Conservation (phyloP, 2,797 vertebrate species). For the Falco novaeseelandiae region DNA sequence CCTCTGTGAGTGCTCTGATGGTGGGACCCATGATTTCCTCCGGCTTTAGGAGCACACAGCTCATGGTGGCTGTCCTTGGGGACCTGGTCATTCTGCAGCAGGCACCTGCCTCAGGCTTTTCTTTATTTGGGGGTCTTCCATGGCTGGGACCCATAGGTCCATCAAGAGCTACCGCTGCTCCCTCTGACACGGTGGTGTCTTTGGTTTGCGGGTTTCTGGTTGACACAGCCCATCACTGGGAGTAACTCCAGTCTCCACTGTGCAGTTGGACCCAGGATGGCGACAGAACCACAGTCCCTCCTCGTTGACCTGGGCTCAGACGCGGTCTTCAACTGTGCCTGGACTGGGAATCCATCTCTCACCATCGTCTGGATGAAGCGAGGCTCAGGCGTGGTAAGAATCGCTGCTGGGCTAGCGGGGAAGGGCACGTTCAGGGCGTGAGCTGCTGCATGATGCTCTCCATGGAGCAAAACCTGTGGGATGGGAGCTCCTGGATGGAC, state of each 20-base stretch:
- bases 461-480: neutral
- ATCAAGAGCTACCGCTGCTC: neutral
- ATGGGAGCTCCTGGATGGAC: neutral
- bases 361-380: conserved; percentile 99
- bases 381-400: conserved; percentile 94
- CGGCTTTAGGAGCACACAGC: neutral
- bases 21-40: neutral
- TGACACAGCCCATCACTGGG: neutral
- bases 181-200: neutral
- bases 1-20: accelerated
- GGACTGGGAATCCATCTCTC: conserved; percentile 96
- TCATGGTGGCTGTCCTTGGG: neutral
- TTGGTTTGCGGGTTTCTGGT: neutral
- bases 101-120: neutral
- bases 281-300: conserved; percentile 92
- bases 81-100: neutral
- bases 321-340: conserved; percentile 94
- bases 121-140: neutral
- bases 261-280: conserved; percentile 95
- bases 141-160: neutral
- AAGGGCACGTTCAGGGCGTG: accelerated
- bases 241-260: neutral
- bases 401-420: accelerated
- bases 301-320: conserved; percentile 95
- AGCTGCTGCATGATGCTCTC: neutral